Base-by-base conservation (phyloP, 1,140 invertebrate species). In the Bombus impatiens region DNA sequence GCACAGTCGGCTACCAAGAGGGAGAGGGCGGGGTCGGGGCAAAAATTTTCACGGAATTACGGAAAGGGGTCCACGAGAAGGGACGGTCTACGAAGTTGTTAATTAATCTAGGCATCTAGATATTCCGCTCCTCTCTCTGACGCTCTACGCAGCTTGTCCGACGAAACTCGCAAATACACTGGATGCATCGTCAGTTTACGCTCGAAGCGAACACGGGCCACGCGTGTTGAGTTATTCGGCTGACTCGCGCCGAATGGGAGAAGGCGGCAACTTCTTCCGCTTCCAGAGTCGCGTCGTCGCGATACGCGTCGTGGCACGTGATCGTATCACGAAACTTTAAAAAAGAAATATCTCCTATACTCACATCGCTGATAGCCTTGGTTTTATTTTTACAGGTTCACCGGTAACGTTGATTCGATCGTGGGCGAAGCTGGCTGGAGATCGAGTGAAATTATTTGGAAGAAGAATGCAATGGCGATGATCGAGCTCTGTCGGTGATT, bases 41-140 rank as follows among this genome's bases (percentile, higher is more conserved):
- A 82, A 90, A 88, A 90, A 90, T 90, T 90, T 90, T 81, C 78
- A 70, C 83, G 82, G 82, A 90, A 90, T 90, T 87, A 81, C 89
- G 86, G 68, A 68, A 90, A 88, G 76, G 83, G 89, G 86, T 82
- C 79, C 78, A 44, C 82, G 82, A 82, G 86, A 82, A 80, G 82
- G 71, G 86, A 87, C 82, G 76, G 40, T 83, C 82, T 87, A 85
- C 75, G 77, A 88, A 90, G 87, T 88, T 86, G 89, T 90, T 90
- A 90, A 90, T 90, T 90, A 90, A 90, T 90, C 86, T 90, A 90
- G 89, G 83, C 79, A 74, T 86, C 88, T 89, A 86, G 88, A 68
- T 82, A 47, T 42, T 32, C 37, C 25, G 70, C 28, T n/a, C 28
- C 59, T 62, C 59, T 42, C 25, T 32, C 35, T 22, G 18, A 3